Conservation (phyloP, 2,888 invertebrate genomes). For the Leptura quadrifasciata region DNA sequence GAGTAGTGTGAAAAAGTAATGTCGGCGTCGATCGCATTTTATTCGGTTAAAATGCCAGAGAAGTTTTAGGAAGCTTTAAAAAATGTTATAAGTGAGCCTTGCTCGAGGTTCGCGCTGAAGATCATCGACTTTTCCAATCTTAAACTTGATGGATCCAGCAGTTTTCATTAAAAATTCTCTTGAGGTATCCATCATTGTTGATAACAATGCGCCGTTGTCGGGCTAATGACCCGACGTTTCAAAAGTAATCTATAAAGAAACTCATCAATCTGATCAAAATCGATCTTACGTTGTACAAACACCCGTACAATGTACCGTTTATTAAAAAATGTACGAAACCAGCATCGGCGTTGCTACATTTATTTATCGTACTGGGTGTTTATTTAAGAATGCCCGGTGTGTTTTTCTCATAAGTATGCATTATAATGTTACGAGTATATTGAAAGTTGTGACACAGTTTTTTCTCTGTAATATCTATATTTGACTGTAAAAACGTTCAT, state of each 20-base stretch:
- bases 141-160: constrained; percentile 1
- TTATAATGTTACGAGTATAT: too few species aligned
- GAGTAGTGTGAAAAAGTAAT: background rate
- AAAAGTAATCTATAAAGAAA: constrained; percentile 5
- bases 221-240: background rate
- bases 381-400: too few species aligned
- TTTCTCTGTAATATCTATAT: too few species aligned
- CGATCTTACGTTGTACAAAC: constrained; percentile 1
- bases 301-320: background rate
- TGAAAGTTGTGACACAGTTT: too few species aligned
- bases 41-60: background rate
- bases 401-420: too few species aligned
- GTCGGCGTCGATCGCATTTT: background rate
- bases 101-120: background rate
- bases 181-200: constrained; percentile 7
- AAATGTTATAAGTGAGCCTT: background rate
- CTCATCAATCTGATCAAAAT: constrained; percentile 7
- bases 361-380: background rate
- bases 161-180: constrained; percentile 7
- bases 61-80: background rate
- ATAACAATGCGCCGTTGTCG: background rate
- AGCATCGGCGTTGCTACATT: background rate
- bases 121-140: background rate
- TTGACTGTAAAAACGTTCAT: too few species aligned
- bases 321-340: background rate